phyloP scores from a whole-genome alignment of 1,140 invertebrate genomes.

The Heliconius congener region DNA sequence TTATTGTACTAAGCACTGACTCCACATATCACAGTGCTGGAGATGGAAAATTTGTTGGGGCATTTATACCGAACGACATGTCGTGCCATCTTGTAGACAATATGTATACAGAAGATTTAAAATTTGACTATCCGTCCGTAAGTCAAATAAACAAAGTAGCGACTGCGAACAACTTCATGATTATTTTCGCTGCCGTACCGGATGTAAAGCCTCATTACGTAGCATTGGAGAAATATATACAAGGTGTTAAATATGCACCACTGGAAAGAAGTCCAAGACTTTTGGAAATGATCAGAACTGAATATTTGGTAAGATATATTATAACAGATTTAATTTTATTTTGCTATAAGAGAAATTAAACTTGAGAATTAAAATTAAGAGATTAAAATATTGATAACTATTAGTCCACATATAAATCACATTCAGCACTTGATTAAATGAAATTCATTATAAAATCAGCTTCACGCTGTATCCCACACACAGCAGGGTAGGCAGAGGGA shows the following conservation, averaged over 20 bases:
- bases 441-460: not conserved
- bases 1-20: constrained; percentile 85
- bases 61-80: constrained; percentile 92
- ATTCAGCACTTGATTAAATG: too few species aligned
- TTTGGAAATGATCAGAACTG: constrained; percentile 84
- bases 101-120: constrained; percentile 84
- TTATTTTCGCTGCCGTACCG: constrained; percentile 91
- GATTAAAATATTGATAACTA: too few species aligned
- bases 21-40: constrained; percentile 85
- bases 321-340: too few species aligned
- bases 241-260: constrained; percentile 79
- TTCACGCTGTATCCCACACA: too few species aligned
- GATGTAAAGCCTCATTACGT: constrained; percentile 86
- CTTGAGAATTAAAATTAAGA: too few species aligned
- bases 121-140: constrained; percentile 86
- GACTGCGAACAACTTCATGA: constrained; percentile 49
- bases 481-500: too few species aligned
- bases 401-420: too few species aligned
- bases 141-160: constrained; percentile 85
- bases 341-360: too few species aligned
- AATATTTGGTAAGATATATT: constrained; percentile 84
- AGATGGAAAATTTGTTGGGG: constrained; percentile 90
- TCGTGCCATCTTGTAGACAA: constrained; percentile 87
- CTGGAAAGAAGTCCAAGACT: constrained; percentile 44
- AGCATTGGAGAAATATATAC: constrained; percentile 84